Evolutionary conservation across 2,797 vertebrate species (phyloP), one percentile per base, ranked within the genome.

Genomic region (Caiman crocodilus): DNA sequence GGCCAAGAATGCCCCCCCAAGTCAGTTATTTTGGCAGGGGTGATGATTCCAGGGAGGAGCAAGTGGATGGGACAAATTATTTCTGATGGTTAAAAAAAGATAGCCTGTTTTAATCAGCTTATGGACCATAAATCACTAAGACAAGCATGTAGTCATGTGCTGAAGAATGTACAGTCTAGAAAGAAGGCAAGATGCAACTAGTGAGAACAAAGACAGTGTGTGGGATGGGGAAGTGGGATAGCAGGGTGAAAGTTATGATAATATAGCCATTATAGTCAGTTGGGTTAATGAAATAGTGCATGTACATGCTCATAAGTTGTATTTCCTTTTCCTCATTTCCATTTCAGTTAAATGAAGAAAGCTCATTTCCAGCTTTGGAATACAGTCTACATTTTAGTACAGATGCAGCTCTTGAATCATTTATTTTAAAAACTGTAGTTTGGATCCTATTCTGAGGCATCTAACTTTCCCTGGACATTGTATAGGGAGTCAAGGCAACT

Each of bases 11-110:
- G 79, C 7, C 3, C 11, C 21, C 21, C 79, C 85, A 25, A 35
- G 35, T 79, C 57, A 69, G 67, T 84, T 28, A 69, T 60, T 85
- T 84, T 91, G 77, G 4, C 55, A 87, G 55, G 58, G 67, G 21
- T 0, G 0, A 26, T 90, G 85, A 60, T 35, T 25, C 21, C 0
- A 0, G 57, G 13, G 76, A 79, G 20, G 23, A 83, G 60, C 75
- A n/a, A 81, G 67, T 11, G 56, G 25, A 21, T 8, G 60, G 73
- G 87, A 94, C 69, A 76, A 89, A 74, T 64, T 23, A 42, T 42
- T 28, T 42, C 2, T 23, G 55, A 82, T 50, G 42, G 42, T 5
- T 77, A 71, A 15, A 76, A 18, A 69, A 56, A 78, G 87, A 61
- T 2, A 65, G 55, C 15, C 4, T 71, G 42, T 50, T 50, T 50